phyloP scores from a whole-genome alignment of 2,113 vertebrate genomes.

The Silurus glanis region DNA sequence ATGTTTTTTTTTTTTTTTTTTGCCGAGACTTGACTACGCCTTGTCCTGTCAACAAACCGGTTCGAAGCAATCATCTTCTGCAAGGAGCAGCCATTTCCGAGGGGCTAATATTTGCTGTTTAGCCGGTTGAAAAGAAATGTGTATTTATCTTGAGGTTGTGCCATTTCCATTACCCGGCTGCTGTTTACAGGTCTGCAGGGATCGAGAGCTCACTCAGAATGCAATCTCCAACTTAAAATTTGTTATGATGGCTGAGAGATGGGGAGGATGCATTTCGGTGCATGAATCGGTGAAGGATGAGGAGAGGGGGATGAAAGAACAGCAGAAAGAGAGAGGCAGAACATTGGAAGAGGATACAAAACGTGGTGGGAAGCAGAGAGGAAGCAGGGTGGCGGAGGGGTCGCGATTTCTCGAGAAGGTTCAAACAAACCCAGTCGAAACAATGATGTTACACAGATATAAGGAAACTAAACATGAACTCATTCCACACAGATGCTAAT shows the following conservation, averaged over 20 bases:
- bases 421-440: not conserved
- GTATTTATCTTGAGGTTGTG: slow-evolving; percentile 35
- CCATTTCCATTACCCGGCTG: slow-evolving; percentile 17
- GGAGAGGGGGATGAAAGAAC: slow-evolving; percentile 22
- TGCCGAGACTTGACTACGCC: not conserved
- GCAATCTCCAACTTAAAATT: slow-evolving; percentile 32
- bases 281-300: slow-evolving; percentile 42
- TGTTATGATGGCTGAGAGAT: slow-evolving; percentile 31
- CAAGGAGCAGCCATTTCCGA: slow-evolving; percentile 1
- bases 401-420: slow-evolving; percentile 1
- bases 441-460: not conserved
- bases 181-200: slow-evolving; percentile 36
- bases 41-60: slow-evolving; percentile 17
- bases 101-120: slow-evolving; percentile 28
- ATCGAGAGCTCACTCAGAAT: slow-evolving; percentile 19
- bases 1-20: not conserved
- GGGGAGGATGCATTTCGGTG: slow-evolving; percentile 36
- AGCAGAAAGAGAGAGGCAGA: slow-evolving; percentile 28
- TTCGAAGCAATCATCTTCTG: slow-evolving; percentile 9
- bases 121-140: not conserved
- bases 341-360: slow-evolving; percentile 28
- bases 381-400: slow-evolving; percentile 20
- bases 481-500: not conserved
- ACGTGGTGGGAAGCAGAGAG: slow-evolving; percentile 33
- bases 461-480: not conserved